Percentiles rank a stretch among this genome's conserved stretches.
Conservation (phyloP, 1,140 invertebrate genomes). For the Rhagoletis zephyria region DNA sequence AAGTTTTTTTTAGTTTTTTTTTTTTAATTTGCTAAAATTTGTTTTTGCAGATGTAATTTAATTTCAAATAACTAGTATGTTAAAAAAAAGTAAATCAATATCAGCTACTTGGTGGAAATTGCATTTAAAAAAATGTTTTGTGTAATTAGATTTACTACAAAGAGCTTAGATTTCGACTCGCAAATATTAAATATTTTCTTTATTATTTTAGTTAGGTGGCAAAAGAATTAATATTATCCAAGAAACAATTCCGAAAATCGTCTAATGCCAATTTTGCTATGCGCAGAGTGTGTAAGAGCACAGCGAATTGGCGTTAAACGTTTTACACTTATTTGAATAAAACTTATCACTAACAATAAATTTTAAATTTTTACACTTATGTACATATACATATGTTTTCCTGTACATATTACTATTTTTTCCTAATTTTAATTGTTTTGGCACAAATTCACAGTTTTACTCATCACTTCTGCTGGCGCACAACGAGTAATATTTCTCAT, state of each 20-base stretch:
- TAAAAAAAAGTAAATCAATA: no score
- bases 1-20: no score
- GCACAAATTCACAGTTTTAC: slow-evolving; percentile 54
- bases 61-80: no score
- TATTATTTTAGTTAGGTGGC: no score
- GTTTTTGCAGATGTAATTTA: no score
- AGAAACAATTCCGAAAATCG: background rate
- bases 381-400: background rate
- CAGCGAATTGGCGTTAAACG: background rate
- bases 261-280: background rate
- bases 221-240: no score
- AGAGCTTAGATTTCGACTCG: background rate
- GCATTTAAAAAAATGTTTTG: no score
- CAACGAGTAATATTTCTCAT: slow-evolving; percentile 10
- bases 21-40: no score
- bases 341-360: background rate
- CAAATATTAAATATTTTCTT: no score
- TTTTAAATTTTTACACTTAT: background rate
- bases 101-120: no score
- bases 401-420: no score
- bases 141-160: no score
- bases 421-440: slow-evolving; percentile 35
- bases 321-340: background rate
- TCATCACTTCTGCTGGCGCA: background rate
- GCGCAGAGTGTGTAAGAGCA: background rate